Percentiles rank a stretch among this genome's conserved stretches.
These are phyloP conservation scores for Drosophila koepferae DNA, from an alignment of 2,888 invertebrate species.

Conservation along the genomic window DNA sequence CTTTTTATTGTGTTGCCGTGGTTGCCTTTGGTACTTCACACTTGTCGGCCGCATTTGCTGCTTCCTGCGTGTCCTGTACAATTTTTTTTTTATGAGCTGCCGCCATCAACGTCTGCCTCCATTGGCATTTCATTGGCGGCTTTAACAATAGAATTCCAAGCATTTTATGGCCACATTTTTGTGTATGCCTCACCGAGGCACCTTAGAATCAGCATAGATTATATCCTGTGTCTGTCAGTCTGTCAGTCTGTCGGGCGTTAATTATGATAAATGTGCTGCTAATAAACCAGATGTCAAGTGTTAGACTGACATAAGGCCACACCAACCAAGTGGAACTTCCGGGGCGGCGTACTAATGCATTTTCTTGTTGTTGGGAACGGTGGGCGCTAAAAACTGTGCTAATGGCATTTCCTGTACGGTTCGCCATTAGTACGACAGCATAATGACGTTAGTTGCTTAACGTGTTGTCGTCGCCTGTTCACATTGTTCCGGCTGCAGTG, in stretches of 20 bases:
- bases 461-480: slow-evolving; percentile 8
- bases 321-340: slow-evolving; percentile 31
- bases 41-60: slow-evolving; percentile 12
- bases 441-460: slow-evolving; percentile 47
- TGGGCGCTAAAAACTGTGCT: slow-evolving; percentile 44
- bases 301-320: slow-evolving; percentile 39
- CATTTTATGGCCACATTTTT: slow-evolving; percentile 52
- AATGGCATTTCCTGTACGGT: slow-evolving; percentile 70
- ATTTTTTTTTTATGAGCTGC: slow-evolving; percentile 60
- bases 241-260: slow-evolving; percentile 41
- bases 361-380: slow-evolving; percentile 39
- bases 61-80: slow-evolving; percentile 41
- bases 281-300: slow-evolving; percentile 55
- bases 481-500: slow-evolving; percentile 35
- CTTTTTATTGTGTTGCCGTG: slow-evolving; percentile 19
- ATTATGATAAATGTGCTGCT: slow-evolving; percentile 75
- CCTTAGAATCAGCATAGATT: slow-evolving; percentile 18
- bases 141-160: slow-evolving; percentile 62
- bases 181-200: slow-evolving; percentile 49
- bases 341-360: slow-evolving; percentile 59
- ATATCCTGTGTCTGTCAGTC: slow-evolving; percentile 6
- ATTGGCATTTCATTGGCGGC: slow-evolving; percentile 40
- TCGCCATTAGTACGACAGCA: slow-evolving; percentile 59
- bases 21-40: slow-evolving; percentile 14
- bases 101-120: slow-evolving; percentile 21